Base-by-base conservation (phyloP, 92 coral and sea anemone genomes). In the Desmophyllum pertusum region DNA sequence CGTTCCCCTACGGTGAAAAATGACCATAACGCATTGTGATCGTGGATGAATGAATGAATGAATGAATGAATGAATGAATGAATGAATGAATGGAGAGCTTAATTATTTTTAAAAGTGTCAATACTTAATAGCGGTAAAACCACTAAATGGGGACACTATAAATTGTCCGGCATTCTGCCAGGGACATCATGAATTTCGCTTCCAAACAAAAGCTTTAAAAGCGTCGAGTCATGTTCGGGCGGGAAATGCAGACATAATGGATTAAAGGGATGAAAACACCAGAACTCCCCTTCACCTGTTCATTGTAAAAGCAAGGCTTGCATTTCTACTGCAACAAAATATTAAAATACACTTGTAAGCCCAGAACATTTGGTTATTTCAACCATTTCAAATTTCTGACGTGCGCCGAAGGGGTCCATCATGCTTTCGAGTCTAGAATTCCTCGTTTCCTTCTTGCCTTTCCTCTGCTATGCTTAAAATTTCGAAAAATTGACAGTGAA, bases 161-260 rank as follows among this genome's bases (percentile, higher is more conserved):
- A 31, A 25, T 25, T 59, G 65, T 59, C 65, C 65, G 3, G 33
- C 65, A 59, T 27, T 21, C 35, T 59, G 65, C 31, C 65, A 10
- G 35, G 35, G 45, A 43, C n/a, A 27, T 37, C 25, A 5, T 67
- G 25, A 30, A 18, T 25, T 14, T 27, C 27, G 4, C 67, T 6
- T 29, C 27, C n/a, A n/a, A 62, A 62, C 53, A 48, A 62, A 31
- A 62, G 27, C 36, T 11, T 27, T 31, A 18, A 36, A 36, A 37
- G 25, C 43, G 45, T 67, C 45, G 10, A 59, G 27, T 45, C 50
- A 35, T 7, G 17, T 27, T 52, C 42, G 33, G 72, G 36, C 78
- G 43, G 70, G 81, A 59, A 57, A 77, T 39, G 51, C 1, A 59
- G 31, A 59, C 27, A 77, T 77, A 29, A 29, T 57, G 33, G 81